Conservation (phyloP, 2,888 invertebrate species). For the Heteromyza rotundicornis region DNA sequence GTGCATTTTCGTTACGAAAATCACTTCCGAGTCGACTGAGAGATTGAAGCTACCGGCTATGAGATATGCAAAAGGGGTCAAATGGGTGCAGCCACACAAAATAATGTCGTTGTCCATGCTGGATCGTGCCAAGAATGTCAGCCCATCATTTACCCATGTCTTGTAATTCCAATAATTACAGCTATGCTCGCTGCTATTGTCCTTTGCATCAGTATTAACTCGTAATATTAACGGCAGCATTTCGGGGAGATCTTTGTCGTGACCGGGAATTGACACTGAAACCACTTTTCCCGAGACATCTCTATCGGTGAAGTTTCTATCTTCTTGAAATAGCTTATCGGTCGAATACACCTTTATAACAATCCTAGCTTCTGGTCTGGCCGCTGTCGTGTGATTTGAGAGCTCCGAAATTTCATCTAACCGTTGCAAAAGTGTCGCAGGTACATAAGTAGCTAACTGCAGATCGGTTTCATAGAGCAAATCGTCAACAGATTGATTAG, state of each 20-base stretch:
- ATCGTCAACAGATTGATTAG: conserved; percentile 62
- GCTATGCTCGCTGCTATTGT: conserved; percentile 35
- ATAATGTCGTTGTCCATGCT: conserved; percentile 57
- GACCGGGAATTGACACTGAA: conserved; percentile 69
- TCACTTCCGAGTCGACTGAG: conserved; percentile 37
- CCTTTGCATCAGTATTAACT: background rate
- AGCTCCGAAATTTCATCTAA: conserved; percentile 49
- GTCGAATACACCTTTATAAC: conserved; percentile 66
- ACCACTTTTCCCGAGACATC: conserved; percentile 64
- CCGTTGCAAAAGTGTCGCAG: conserved; percentile 60
- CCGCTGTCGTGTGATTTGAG: conserved; percentile 37
- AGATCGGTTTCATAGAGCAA: conserved; percentile 64
- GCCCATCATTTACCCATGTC: conserved; percentile 68
- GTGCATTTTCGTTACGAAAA: conserved; percentile 51
- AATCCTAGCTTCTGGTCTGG: conserved; percentile 57
- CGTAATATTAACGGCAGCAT: conserved; percentile 65
- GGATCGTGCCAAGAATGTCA: conserved; percentile 58
- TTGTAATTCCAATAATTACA: conserved; percentile 70
- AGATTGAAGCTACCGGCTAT: conserved; percentile 49
- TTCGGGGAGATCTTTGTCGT: conserved; percentile 65
- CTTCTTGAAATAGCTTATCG: conserved; percentile 66
- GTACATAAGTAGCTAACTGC: conserved; percentile 67
- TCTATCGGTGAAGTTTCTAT: conserved; percentile 48
- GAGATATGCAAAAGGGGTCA: conserved; percentile 69
- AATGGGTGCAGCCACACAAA: conserved; percentile 66